Base-by-base conservation (phyloP, 2,888 invertebrate genomes). In the Terebella lapidaria region DNA sequence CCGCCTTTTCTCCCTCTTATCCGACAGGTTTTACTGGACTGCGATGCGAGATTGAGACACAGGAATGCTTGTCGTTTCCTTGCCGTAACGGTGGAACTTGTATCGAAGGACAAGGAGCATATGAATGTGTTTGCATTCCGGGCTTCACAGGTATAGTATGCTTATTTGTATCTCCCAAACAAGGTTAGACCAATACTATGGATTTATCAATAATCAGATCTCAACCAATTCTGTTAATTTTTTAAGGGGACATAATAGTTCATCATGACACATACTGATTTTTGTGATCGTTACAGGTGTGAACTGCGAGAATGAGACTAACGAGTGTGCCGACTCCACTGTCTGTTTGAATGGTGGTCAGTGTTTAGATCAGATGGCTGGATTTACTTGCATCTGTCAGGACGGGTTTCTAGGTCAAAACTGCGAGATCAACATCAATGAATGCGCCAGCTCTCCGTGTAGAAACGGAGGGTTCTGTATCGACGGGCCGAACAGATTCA, bases 301-400 rank as follows among this genome's bases (percentile, higher is more conserved):
- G 22, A 55, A n/a, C 5, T 55, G 55, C 71, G 73, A 63, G 64
- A 66, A 49, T 47, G 30, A 0, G 68, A 71, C 56, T 28, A 59
- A 65, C 22, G 64, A 64, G 45, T 62, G 64, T 47, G 18, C 26
- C 20, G 57, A 54, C 10, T 66, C 67, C 26, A 24, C 42, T 22
- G 65, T 65, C 2, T 66, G 66, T 58, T 47, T 42, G 46, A 55
- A 66, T 28, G 61, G 60, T 15, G 67, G 94, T 61, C 93, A 93
- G 57, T 95, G 94, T 73, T 84, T 94, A 68, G 94, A 95, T 74
- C 92, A 93, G 81, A 91, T 93, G 10, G 94, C 69, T 22, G 67
- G 66, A 1, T 64, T 62, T 24, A 47, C 24, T 3, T 69, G 63
- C 54, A 42, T 29, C 24, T 74, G 74, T 67, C 49, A 59, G 3